phyloP scores from a whole-genome alignment of 2,888 invertebrate genomes.

The Drosophila testacea region DNA sequence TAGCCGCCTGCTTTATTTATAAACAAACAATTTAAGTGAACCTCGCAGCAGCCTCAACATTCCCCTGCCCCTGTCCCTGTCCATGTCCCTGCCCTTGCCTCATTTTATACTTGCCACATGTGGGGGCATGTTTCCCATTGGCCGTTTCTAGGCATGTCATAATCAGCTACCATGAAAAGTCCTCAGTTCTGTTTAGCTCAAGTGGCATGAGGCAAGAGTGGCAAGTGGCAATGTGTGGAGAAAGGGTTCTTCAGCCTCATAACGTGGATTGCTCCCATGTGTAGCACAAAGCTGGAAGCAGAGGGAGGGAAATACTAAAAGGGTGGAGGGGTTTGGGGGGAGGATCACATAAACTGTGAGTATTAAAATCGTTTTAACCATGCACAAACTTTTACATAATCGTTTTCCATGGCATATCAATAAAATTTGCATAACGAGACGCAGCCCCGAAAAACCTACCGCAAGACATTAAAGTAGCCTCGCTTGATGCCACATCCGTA shows the following conservation, averaged over 20 bases:
- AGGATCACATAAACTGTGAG: constrained; percentile 38
- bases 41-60: background rate
- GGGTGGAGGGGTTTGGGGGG: background rate
- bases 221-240: background rate
- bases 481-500: constrained; percentile 7
- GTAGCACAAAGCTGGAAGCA: constrained; percentile 16
- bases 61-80: background rate
- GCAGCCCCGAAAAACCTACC: constrained; percentile 9
- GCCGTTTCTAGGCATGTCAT: constrained; percentile 59
- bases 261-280: constrained; percentile 54
- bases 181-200: constrained; percentile 21
- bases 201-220: constrained; percentile 20
- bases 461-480: constrained; percentile 41
- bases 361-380: constrained; percentile 69
- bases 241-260: background rate
- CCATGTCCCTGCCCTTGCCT: background rate
- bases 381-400: constrained; percentile 71
- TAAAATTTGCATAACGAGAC: constrained; percentile 74
- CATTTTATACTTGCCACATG: background rate
- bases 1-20: constrained; percentile 69
- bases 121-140: constrained; percentile 12
- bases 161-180: constrained; percentile 63
- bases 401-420: constrained; percentile 70
- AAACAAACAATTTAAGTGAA: constrained; percentile 68
- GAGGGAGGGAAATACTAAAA: background rate